Evolutionary conservation across 2,113 vertebrate species (phyloP).

Genomic region (Chauna torquata): DNA sequence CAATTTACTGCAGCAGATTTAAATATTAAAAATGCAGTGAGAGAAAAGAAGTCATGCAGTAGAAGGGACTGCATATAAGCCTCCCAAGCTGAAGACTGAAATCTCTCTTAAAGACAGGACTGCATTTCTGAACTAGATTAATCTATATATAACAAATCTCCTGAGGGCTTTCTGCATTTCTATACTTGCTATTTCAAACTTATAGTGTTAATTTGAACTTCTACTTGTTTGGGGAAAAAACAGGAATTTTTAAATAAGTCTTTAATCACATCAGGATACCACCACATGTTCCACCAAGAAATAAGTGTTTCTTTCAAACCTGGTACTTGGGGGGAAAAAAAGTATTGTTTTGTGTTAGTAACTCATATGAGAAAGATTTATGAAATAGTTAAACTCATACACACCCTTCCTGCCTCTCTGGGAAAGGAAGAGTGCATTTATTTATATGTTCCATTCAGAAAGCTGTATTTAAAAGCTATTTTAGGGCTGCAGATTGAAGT

Average conservation of each 20-base stretch:
- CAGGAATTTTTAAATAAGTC: neutral
- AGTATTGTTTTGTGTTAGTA: neutral
- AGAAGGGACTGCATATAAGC: neutral
- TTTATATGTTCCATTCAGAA: conserved; percentile 52
- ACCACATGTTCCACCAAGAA: neutral
- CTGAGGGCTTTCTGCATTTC: neutral
- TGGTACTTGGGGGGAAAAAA: rapidly evolving
- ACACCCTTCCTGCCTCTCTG: conserved; percentile 64
- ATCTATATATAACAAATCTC: neutral
- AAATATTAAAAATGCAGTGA: neutral
- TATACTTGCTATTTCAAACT: neutral
- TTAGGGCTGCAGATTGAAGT: neutral
- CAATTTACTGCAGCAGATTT: neutral
- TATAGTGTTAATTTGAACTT: neutral
- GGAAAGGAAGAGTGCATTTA: conserved; percentile 62
- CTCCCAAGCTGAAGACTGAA: neutral
- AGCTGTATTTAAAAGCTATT: conserved; percentile 55
- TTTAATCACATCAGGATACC: neutral
- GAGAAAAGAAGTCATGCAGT: neutral
- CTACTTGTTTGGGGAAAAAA: neutral
- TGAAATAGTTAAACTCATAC: conserved; percentile 35
- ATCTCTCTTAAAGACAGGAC: neutral
- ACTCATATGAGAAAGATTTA: conserved; percentile 1
- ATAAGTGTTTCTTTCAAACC: neutral
- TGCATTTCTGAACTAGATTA: neutral